These are phyloP conservation scores for Columba guinea DNA, from an alignment of 2,797 vertebrate genomes.

Conservation along the genomic window DNA sequence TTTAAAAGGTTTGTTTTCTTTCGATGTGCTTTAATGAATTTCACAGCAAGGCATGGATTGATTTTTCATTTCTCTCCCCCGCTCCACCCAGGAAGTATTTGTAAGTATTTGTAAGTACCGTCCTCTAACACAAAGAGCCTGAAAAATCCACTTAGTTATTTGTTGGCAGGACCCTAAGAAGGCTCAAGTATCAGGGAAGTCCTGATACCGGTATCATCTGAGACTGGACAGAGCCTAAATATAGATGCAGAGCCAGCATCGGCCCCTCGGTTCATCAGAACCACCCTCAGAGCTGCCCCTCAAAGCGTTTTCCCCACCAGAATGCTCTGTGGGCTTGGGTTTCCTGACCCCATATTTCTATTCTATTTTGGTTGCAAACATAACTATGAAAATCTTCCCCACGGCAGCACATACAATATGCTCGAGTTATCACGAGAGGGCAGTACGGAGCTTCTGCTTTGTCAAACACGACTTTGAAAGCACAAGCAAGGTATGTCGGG, in stretches of 20 bases:
- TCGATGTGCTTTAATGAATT: neutral
- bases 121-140: neutral
- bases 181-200: neutral
- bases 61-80: neutral
- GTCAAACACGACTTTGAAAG: fast-evolving
- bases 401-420: fast-evolving
- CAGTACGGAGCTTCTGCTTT: neutral
- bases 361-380: neutral
- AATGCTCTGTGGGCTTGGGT: neutral
- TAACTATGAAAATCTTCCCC: fast-evolving
- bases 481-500: neutral
- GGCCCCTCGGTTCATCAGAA: fast-evolving
- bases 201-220: neutral
- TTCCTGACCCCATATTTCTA: too few species aligned
- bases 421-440: neutral
- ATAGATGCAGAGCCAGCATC: neutral
- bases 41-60: neutral
- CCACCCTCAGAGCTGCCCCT: fast-evolving
- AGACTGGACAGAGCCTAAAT: neutral
- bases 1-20: neutral
- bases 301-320: neutral
- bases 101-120: neutral
- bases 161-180: neutral
- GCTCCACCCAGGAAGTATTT: fast-evolving
- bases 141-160: neutral